phyloP scores from a whole-genome alignment of 2,797 vertebrate genomes.

The Gymnocypris eckloni region DNA sequence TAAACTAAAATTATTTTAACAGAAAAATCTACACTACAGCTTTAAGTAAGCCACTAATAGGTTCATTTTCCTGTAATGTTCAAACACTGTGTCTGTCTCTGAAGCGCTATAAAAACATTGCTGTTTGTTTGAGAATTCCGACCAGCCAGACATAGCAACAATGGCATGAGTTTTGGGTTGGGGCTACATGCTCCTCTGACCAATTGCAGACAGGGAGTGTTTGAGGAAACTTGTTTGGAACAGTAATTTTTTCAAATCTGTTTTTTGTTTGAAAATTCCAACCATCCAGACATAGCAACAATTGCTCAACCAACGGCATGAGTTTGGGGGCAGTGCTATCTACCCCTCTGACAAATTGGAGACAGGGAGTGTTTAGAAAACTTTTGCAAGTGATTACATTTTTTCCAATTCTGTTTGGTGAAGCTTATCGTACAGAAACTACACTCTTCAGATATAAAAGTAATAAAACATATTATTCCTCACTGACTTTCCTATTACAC shows the following conservation, averaged over 20 bases:
- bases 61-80: not conserved
- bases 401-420: not conserved
- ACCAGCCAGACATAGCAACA: not conserved
- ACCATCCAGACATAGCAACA: not conserved
- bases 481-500: conserved; percentile 11
- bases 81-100: not conserved
- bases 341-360: not conserved
- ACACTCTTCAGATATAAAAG: not conserved
- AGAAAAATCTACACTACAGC: not conserved
- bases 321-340: not conserved
- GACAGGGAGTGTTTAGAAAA: not conserved
- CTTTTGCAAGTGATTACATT: not conserved
- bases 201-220: not conserved
- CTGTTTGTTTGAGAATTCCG: not conserved
- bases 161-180: not conserved
- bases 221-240: not conserved
- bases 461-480: not conserved
- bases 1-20: not conserved
- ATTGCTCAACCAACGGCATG: not conserved
- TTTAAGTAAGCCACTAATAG: not conserved
- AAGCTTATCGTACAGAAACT: not conserved
- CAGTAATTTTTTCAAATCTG: not conserved
- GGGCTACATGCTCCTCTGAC: not conserved
- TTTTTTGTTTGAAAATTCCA: not conserved
- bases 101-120: not conserved